Base-by-base conservation (phyloP, 2,888 invertebrate species). In the Tuta absoluta region DNA sequence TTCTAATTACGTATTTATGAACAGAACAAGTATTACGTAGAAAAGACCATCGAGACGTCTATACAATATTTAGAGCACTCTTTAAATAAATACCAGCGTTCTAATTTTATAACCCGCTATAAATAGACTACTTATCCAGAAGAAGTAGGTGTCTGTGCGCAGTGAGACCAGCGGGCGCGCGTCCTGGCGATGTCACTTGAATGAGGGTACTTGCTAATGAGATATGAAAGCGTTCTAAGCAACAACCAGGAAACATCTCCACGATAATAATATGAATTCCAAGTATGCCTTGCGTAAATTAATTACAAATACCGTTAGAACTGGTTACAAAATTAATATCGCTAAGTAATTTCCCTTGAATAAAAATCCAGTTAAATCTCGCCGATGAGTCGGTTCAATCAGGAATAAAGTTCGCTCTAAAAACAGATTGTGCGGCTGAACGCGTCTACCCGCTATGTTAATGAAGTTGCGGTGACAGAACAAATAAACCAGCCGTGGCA, bases 151-250 rank as follows among this genome's bases (percentile, higher is more conserved):
- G 21, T n/a, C 21, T 12, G 58, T 37, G 37, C 17, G 65, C 72
- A 78, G 77, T 76, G 78, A 75, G 75, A 71, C 65, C 65, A 64
- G 67, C 51, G 70, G 71, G 70, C 70, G 72, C 71, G 74, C 75
- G 70, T 71, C 74, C 75, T 80, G 81, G 85, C 81, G 79, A 82
- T 81, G 80, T 77, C 78, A 78, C 81, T 79, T 79, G 76, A 85
- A 80, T 79, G 78, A 80, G 77, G 75, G 73, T 78, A 76, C 74
- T 77, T 76, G 75, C 77, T 81, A 84, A 83, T 80, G 76, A 79
- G 73, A 77, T 75, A 76, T 79, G 76, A 82, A 80, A 78, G 72
- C 69, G 12, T 24, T 38, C 51, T 23, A 14, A n/a, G 14, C 10
- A 53, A 21, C 23, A 14, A 23, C 23, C 51, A 53, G 23, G 45